Percentiles rank a stretch among this genome's conserved stretches.
phyloP scores from a whole-genome alignment of 1,140 invertebrate species.

The Pogonus chalceus region DNA sequence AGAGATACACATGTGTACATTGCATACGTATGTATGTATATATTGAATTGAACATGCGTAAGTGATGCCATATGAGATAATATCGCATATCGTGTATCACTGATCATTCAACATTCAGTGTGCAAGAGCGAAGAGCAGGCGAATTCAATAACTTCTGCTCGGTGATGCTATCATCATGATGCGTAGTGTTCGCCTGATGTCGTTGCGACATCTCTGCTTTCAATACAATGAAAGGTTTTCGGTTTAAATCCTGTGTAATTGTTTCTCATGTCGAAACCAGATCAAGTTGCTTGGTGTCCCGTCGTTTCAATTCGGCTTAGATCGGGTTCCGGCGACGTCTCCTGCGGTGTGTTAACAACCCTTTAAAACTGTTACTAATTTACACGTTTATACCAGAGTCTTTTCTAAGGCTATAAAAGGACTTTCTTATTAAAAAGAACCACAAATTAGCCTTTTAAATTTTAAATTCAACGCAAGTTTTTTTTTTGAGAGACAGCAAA shows the following conservation, averaged over 20 bases:
- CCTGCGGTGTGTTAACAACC: background rate
- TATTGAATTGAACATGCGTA: too few relatives aligned
- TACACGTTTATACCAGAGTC: background rate
- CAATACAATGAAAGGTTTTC: conserved; percentile 3
- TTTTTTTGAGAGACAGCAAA: background rate
- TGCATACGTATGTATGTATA: too few relatives aligned
- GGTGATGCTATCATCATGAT: background rate
- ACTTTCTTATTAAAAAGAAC: background rate
- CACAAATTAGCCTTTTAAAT: conserved; percentile 2
- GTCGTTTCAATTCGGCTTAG: background rate
- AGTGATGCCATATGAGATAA: too few relatives aligned
- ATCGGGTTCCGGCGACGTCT: background rate
- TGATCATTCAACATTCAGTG: background rate
- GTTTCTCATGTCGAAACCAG: conserved; percentile 7
- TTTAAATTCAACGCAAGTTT: background rate
- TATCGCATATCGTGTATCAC: background rate
- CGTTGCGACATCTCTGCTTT: background rate
- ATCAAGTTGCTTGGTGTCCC: background rate
- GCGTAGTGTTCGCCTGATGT: too few relatives aligned
- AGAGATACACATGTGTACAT: too few relatives aligned
- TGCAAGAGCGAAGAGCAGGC: too few relatives aligned
- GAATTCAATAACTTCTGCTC: background rate
- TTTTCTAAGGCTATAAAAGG: background rate
- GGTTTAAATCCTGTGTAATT: conserved; percentile 3
- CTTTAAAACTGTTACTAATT: background rate